Base-by-base conservation (phyloP, 2,888 invertebrate species). In the Mylabris sibirica region DNA sequence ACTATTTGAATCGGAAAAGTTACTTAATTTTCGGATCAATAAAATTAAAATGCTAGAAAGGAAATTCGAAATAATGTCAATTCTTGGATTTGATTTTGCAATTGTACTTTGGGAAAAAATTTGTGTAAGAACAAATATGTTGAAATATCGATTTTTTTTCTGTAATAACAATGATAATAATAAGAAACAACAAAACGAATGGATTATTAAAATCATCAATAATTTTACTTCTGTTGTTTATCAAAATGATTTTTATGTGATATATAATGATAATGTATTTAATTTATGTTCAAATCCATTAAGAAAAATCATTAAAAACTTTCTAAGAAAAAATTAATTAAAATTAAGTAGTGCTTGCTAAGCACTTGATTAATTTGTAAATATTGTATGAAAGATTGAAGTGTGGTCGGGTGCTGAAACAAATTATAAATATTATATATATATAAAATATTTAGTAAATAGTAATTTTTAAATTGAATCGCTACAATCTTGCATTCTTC, bases 321-420 rank as follows among this genome's bases (percentile, higher is more conserved):
- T 62, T 22, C 34, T 62, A 35, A 35, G 14, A 61, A 61, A 30
- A 12, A 61, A 41, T n/a, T 49, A 20, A 38, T n/a, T 41, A 63
- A 34, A 66, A 66, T 69, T 64, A 64, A 44, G 17, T 44, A 44
- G 59, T 26, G 24, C 30, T 59, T 30, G 14, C 34, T 35, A 24
- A 14, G 44, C 44, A 22, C 44, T 38, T 41, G 38, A 41, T 75
- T 73, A 77, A 78, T 72, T 76, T 82, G 81, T 82, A 81, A 72
- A 81, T 82, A 81, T 70, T 80, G 81, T 77, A 77, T 80, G 81
- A 77, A 76, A 74, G 77, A 65, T 66, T 71, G 38, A 72, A 62
- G 63, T 68, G 68, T 64, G 35, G 60, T 44, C 20, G 41, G 63
- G 64, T 65, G 68, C 53, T 65, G 69, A 67, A 61, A 35, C 61